Conservation (phyloP, 2,113 vertebrate species). For the Microtus oregoni region DNA sequence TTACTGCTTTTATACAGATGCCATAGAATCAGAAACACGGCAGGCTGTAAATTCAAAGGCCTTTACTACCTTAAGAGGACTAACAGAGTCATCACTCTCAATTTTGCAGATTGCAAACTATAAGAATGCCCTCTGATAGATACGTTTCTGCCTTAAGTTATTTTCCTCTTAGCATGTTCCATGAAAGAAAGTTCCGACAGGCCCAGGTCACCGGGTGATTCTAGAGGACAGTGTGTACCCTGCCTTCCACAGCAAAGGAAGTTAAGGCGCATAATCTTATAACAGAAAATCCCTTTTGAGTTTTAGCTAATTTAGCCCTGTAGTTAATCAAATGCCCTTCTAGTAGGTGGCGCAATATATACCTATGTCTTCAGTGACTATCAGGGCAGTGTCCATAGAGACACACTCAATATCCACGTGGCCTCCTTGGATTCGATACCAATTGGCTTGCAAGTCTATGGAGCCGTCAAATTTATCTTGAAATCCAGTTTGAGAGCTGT, state of each 20-base stretch:
- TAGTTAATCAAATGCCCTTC: constrained; percentile 57
- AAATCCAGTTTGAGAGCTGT: constrained; percentile 97
- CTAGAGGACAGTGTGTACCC: neutral
- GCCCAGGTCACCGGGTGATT: neutral
- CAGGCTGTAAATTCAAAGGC: neutral
- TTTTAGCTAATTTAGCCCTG: constrained; percentile 59
- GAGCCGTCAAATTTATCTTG: constrained; percentile 97
- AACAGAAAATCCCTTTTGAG: constrained; percentile 38
- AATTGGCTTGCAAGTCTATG: constrained; percentile 94
- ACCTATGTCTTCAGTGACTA: constrained; percentile 94
- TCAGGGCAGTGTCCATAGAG: constrained; percentile 95
- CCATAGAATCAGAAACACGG: neutral
- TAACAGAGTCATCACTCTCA: neutral
- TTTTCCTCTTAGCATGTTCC: neutral
- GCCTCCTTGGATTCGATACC: constrained; percentile 97
- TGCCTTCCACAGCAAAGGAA: neutral
- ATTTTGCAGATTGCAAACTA: constrained; percentile 19
- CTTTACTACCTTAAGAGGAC: neutral
- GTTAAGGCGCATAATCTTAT: constrained; percentile 11
- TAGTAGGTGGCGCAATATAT: constrained; percentile 68
- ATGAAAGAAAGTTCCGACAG: neutral
- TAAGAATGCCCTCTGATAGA: neutral
- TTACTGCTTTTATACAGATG: constrained; percentile 13
- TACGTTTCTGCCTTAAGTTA: constrained; percentile 36
- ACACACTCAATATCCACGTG: constrained; percentile 96